phyloP scores from a whole-genome alignment of 2,113 vertebrate species.

The Craseonycteris thonglongyai region DNA sequence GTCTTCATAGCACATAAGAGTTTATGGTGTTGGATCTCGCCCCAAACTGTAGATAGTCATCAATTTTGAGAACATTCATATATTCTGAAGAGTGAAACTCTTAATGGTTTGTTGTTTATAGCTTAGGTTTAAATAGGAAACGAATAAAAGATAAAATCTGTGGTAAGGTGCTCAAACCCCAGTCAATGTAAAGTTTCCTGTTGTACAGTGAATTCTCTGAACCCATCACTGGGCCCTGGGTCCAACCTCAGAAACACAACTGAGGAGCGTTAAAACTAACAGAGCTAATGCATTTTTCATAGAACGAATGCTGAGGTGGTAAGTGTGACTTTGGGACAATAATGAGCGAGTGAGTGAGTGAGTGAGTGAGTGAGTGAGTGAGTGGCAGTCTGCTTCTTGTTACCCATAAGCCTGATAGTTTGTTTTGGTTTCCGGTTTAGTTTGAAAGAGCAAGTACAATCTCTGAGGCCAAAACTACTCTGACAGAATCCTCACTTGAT shows the following conservation, averaged over 20 bases:
- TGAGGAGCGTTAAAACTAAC: neutral
- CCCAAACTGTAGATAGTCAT: slow-evolving; percentile 55
- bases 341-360: neutral
- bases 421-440: slow-evolving; percentile 49
- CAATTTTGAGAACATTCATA: slow-evolving; percentile 52
- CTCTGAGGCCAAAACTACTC: slow-evolving; percentile 9
- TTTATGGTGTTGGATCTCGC: slow-evolving; percentile 31
- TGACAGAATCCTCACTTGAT: slow-evolving; percentile 22
- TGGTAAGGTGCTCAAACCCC: slow-evolving; percentile 54
- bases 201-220: neutral
- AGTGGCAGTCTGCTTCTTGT: neutral
- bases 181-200: slow-evolving; percentile 36
- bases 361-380: neutral
- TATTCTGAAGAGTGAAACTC: slow-evolving; percentile 53
- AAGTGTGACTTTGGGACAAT: slow-evolving; percentile 41
- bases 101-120: slow-evolving; percentile 73
- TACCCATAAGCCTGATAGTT: neutral
- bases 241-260: neutral
- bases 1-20: slow-evolving; percentile 2
- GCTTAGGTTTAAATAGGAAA: slow-evolving; percentile 66
- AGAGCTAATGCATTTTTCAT: neutral
- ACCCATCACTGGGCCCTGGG: neutral
- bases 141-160: slow-evolving; percentile 63
- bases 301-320: neutral
- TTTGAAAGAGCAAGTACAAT: slow-evolving; percentile 53